Evolutionary conservation across 2,888 invertebrate genomes (phyloP).

Genomic region (Pyralis farinalis): DNA sequence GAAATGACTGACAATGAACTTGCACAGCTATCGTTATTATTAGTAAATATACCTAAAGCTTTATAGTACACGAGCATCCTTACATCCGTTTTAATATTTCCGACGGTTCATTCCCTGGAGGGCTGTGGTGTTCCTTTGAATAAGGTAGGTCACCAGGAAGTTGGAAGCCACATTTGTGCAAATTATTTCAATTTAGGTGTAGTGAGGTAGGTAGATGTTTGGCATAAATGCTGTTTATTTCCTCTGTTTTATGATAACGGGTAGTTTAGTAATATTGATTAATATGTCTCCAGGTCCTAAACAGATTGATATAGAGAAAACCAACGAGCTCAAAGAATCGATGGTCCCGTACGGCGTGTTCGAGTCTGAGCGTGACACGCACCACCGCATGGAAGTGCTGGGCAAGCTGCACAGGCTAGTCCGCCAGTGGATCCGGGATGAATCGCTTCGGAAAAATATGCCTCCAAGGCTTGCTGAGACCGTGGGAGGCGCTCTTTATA

Average conservation of each 20-base stretch:
- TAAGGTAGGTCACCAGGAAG: too few species aligned
- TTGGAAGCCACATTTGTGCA: too few species aligned
- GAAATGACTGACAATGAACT: constrained; percentile 11
- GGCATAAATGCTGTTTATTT: too few species aligned
- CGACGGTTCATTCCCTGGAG: too few species aligned
- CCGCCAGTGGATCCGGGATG: constrained; percentile 95
- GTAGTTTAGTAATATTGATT: not conserved
- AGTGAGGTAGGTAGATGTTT: too few species aligned
- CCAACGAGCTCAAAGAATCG: constrained; percentile 88
- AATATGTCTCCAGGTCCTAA: constrained; percentile 82
- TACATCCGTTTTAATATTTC: too few species aligned
- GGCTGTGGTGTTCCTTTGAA: too few species aligned
- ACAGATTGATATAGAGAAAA: constrained; percentile 87
- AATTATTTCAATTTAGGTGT: too few species aligned
- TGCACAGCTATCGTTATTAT: too few species aligned
- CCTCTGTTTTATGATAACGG: too few species aligned
- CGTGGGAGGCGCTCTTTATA: constrained; percentile 98
- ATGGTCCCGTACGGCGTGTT: constrained; percentile 93
- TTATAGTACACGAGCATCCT: too few species aligned
- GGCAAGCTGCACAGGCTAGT: constrained; percentile 94
- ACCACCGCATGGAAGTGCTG: constrained; percentile 92
- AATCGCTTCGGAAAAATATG: constrained; percentile 94
- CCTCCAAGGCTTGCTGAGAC: constrained; percentile 93
- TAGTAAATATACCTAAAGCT: too few species aligned
- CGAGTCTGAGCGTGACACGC: constrained; percentile 93